phyloP scores from a whole-genome alignment of 1,140 invertebrate genomes.

The Fopius arisanus region DNA sequence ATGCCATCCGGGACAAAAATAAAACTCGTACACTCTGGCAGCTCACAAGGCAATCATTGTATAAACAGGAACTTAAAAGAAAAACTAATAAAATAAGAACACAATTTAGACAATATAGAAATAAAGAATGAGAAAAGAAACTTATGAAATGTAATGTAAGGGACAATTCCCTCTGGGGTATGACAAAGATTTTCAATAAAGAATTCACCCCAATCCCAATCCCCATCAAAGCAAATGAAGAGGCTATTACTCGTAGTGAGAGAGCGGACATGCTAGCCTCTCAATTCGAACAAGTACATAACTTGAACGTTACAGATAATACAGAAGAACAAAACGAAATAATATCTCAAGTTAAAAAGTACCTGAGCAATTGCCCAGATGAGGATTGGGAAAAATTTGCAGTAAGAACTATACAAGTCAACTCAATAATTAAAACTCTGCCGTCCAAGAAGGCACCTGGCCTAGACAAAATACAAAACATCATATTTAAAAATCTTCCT shows the following conservation, averaged over 20 bases:
- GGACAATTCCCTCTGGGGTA: neutral
- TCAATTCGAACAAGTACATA: constrained; percentile 2
- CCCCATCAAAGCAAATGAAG: neutral
- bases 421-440: neutral
- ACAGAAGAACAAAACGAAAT: neutral
- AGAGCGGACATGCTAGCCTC: neutral
- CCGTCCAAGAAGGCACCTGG: neutral
- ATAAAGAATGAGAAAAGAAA: neutral
- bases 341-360: neutral
- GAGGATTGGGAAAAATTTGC: neutral
- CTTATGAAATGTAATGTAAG: neutral
- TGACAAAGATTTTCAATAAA: neutral
- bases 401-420: neutral
- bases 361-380: neutral
- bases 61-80: neutral
- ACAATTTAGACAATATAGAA: neutral
- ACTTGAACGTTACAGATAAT: neutral
- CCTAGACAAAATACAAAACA: neutral
- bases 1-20: neutral
- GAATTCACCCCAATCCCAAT: neutral
- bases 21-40: neutral
- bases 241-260: neutral
- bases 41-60: neutral
- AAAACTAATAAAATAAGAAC: neutral
- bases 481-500: neutral